phyloP scores from a whole-genome alignment of 2,888 invertebrate genomes.

The Cosmia trapezina region DNA sequence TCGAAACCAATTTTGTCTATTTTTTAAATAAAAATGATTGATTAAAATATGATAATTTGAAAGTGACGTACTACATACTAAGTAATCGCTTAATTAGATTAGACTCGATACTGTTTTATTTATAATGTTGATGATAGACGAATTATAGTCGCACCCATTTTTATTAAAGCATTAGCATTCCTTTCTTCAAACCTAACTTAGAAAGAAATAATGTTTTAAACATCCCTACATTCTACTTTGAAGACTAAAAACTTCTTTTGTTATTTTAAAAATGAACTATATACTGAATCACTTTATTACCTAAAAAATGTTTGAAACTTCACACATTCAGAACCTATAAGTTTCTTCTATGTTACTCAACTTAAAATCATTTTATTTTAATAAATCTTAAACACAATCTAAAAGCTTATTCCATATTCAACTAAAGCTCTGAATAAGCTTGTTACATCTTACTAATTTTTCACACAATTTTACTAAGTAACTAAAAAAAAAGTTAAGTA shows the following conservation, averaged over 20 bases:
- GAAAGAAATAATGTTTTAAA: not conserved
- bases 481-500: not conserved
- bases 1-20: slow-evolving; percentile 19
- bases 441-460: not conserved
- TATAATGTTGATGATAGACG: slow-evolving; percentile 35
- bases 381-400: not conserved
- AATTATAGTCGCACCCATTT: slow-evolving; percentile 29
- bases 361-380: not conserved
- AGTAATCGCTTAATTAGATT: slow-evolving; percentile 62
- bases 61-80: slow-evolving; percentile 46
- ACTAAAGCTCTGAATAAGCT: not conserved
- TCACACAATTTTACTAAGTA: not conserved
- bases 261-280: not conserved
- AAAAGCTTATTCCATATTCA: not conserved
- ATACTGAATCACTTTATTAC: not conserved
- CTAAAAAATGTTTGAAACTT: not conserved
- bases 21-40: slow-evolving; percentile 25
- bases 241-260: too few relatives aligned
- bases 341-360: not conserved
- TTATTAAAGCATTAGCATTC: slow-evolving; percentile 5
- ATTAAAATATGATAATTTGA: slow-evolving; percentile 46
- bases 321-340: not conserved
- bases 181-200: not conserved
- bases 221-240: not conserved
- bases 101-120: slow-evolving; percentile 47